These are phyloP conservation scores for Bergia puertoricense DNA, from an alignment of 92 coral and sea anemone genomes.

Conservation along the genomic window DNA sequence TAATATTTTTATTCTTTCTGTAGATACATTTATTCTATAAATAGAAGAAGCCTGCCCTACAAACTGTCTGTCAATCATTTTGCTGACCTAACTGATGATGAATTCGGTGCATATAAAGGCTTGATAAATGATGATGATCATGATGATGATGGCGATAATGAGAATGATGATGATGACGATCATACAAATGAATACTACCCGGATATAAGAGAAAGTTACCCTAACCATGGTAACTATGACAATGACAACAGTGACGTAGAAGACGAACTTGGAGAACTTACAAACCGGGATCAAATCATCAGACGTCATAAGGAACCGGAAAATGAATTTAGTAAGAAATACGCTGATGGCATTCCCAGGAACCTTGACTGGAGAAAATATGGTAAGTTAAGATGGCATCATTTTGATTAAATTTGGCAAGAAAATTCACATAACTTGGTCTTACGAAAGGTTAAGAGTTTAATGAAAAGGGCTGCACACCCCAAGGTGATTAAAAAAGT, in stretches of 20 bases:
- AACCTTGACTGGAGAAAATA: constrained; percentile 90
- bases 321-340: constrained; percentile 25
- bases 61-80: constrained; percentile 79
- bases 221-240: constrained; percentile 9
- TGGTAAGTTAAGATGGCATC: constrained; percentile 56
- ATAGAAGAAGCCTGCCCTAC: constrained; percentile 69
- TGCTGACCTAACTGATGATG: constrained; percentile 90
- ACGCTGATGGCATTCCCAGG: constrained; percentile 57
- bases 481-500: too few relatives aligned
- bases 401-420: too few relatives aligned
- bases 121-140: constrained; percentile 66
- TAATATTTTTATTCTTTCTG: not conserved
- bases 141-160: constrained; percentile 42
- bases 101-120: constrained; percentile 78
- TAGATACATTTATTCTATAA: constrained; percentile 85
- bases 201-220: constrained; percentile 12
- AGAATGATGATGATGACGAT: constrained; percentile 29
- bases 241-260: constrained; percentile 29
- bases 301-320: constrained; percentile 11
- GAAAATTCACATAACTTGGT: too few relatives aligned
- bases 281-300: constrained; percentile 10
- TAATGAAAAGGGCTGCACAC: too few relatives aligned
- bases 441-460: too few relatives aligned
- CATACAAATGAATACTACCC: not conserved
- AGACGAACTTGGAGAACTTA: constrained; percentile 5